A percentile compares a stretch with the other conserved stretches of the same genome.
Conservation (phyloP, 2,797 vertebrate genomes). For the Macroramphosus scolopax region DNA sequence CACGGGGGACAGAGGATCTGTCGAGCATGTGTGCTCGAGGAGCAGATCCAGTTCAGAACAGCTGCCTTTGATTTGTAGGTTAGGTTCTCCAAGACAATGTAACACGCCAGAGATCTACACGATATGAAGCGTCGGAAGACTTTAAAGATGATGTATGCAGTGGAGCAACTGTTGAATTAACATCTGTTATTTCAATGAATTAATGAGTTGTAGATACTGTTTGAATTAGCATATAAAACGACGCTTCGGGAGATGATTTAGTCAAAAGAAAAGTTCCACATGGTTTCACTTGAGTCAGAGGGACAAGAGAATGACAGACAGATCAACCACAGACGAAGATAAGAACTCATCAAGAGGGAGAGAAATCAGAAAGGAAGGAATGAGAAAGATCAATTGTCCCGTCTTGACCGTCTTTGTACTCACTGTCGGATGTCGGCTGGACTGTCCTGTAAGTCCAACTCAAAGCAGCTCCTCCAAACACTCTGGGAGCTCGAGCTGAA, state of each 20-base stretch:
- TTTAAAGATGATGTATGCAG: too few relatives aligned
- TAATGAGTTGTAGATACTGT: too few relatives aligned
- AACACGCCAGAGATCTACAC: conserved; percentile 3
- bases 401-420: conserved; percentile 41
- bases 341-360: neutral
- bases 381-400: neutral
- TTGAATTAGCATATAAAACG: neutral
- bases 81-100: conserved; percentile 32
- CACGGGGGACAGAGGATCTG: too few relatives aligned
- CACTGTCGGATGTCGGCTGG: conserved; percentile 51
- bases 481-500: conserved; percentile 35
- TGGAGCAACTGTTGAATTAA: too few relatives aligned
- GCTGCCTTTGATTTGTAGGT: conserved; percentile 57
- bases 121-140: too few relatives aligned
- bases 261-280: neutral
- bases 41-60: conserved; percentile 46
- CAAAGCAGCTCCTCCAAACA: conserved; percentile 35
- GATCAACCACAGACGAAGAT: neutral
- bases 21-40: conserved; percentile 16
- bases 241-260: neutral
- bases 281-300: too few relatives aligned
- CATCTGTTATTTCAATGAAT: too few relatives aligned
- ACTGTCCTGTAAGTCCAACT: conserved; percentile 36
- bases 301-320: too few relatives aligned
- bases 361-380: conserved; percentile 3